Percentiles rank a stretch among this genome's conserved stretches.
These are phyloP conservation scores for Petrocephalus zakoni DNA, from an alignment of 2,113 vertebrate species.

Conservation along the genomic window DNA sequence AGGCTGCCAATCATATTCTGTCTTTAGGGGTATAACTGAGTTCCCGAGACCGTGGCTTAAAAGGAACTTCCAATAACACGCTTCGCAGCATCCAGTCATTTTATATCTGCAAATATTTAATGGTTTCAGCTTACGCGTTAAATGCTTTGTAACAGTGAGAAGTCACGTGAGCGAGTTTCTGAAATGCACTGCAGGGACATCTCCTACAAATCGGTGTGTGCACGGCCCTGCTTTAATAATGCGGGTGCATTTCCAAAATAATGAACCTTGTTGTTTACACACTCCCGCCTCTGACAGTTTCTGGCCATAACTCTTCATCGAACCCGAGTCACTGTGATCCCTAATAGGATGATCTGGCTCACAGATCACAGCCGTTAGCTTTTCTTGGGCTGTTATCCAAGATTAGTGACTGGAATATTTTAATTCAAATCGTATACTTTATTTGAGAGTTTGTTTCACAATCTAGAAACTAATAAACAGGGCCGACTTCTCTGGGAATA, in stretches of 20 bases:
- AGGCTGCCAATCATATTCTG: not conserved
- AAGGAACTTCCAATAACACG: not conserved
- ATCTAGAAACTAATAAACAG: constrained; percentile 11
- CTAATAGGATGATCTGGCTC: not conserved
- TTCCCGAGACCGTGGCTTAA: not conserved
- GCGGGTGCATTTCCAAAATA: not conserved
- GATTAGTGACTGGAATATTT: not conserved
- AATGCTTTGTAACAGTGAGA: not conserved
- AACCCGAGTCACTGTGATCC: not conserved
- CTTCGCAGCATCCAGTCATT: not conserved
- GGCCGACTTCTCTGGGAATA: not conserved
- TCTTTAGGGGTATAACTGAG: not conserved
- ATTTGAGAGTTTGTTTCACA: constrained; percentile 6
- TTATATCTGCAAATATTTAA: not conserved
- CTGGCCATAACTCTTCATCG: not conserved
- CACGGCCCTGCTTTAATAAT: not conserved
- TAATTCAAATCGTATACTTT: not conserved
- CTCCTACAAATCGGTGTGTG: not conserved
- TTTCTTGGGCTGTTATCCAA: not conserved
- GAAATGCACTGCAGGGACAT: not conserved
- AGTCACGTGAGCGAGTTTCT: not conserved
- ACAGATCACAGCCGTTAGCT: not conserved
- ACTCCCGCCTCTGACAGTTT: not conserved
- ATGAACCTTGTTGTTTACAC: not conserved
- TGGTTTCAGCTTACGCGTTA: not conserved